These are phyloP conservation scores for Aphelenchoides avenae DNA, from an alignment of 1,140 invertebrate genomes.

Conservation along the genomic window DNA sequence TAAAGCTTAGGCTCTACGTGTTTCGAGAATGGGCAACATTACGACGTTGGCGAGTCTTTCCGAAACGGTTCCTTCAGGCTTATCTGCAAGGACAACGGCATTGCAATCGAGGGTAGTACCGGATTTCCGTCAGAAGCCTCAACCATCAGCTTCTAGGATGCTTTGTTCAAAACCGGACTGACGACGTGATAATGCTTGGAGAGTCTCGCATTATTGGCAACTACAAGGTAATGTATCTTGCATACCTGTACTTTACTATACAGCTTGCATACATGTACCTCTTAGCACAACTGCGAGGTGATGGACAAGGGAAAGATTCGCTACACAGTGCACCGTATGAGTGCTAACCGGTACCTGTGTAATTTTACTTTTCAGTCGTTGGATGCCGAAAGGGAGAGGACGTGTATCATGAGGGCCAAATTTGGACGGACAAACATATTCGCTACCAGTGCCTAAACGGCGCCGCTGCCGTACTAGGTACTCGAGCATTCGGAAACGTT, in stretches of 20 bases:
- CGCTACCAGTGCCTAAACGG: conserved; percentile 51
- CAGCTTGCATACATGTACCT: too few relatives aligned
- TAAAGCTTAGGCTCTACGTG: conserved; percentile 51
- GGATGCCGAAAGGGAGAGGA: conserved; percentile 48
- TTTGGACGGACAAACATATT: conserved; percentile 59
- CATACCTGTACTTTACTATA: too few relatives aligned
- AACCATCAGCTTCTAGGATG: conserved; percentile 42
- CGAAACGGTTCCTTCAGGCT: conserved; percentile 57
- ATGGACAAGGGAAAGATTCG: conserved; percentile 52
- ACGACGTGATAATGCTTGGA: conserved; percentile 50
- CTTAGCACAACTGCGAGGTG: conserved; percentile 49
- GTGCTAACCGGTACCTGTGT: conserved; percentile 2
- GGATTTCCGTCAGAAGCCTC: conserved; percentile 1
- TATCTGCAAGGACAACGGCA: conserved; percentile 46
- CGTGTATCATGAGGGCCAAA: conserved; percentile 48
- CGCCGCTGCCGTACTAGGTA: conserved; percentile 45
- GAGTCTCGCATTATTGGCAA: conserved; percentile 48
- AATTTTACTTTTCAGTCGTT: conserved; percentile 43
- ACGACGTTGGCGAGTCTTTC: conserved; percentile 56
- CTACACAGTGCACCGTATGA: conserved; percentile 51
- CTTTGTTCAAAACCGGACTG: conserved; percentile 47
- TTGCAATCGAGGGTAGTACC: conserved; percentile 44
- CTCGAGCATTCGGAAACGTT: conserved; percentile 1
- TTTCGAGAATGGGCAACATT: conserved; percentile 57
- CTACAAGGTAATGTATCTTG: too few relatives aligned